Evolutionary conservation across 2,113 vertebrate genomes (phyloP), one percentile per base, ranked within the genome.

Genomic region (Tangachromis dhanisi): DNA sequence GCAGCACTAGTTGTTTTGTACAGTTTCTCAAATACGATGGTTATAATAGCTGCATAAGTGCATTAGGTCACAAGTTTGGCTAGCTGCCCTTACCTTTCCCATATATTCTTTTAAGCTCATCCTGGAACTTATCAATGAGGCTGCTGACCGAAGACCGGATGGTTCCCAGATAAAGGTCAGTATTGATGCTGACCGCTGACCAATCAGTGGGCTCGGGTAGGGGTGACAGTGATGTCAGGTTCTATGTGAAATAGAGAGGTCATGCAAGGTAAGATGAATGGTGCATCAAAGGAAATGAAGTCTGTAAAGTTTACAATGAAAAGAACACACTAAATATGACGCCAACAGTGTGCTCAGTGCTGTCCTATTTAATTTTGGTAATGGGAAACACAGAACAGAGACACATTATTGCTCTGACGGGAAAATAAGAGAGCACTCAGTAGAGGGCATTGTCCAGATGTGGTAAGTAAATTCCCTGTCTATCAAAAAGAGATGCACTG

Each of bases 111-210:
- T 96, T 96, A 24, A 97, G 93, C 87, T 97, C 95, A 5, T 95
- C 95, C 73, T 97, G 95, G 81, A 95, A 95, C 82, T 93, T 96
- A 38, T 96, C 94, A 1, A 95, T 10, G 2, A 97, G 94, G 45
- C 63, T 26, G 89, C 91, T 92, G 87, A 97, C 96, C 0, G 96
- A 96, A 14, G 95, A 91, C 38, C 96, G 94, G 88, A 97, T 92
- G 71, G 95, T 95, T 10, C 94, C 95, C 61, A 96, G 88, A 80
- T 96, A 95, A 16, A 97, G 92, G 78, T 97, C 97, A 0, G 96
- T 97, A 93, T 95, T 96, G 33, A 97, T 83, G 17, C 88, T 95
- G 53, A 96, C 95, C 1, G 35, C 53, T 2, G 96, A 96, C 96
- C 96, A 97, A 73, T 97, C 97, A 5, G 82, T 83, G 13, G 90